These are phyloP conservation scores for Eleginops maclovinus DNA, from an alignment of 2,113 vertebrate genomes.

Conservation along the genomic window DNA sequence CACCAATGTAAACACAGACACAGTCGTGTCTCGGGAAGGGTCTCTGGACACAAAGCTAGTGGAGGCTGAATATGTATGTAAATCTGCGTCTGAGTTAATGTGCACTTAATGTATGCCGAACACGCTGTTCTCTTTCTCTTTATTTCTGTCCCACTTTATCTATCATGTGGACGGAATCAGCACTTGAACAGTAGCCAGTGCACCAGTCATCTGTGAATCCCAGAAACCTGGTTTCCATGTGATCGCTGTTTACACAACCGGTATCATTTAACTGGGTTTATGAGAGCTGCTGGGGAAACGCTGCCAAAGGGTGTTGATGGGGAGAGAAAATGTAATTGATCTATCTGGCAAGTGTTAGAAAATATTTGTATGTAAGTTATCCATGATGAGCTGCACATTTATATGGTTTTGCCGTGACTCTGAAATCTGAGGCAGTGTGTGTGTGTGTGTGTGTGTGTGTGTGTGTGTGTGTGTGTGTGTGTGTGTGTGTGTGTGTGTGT, in stretches of 20 bases:
- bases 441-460: background rate
- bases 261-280: constrained; percentile 23
- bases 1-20: constrained; percentile 62
- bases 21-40: constrained; percentile 16
- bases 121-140: constrained; percentile 51
- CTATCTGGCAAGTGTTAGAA: background rate
- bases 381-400: background rate
- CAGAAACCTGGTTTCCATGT: constrained; percentile 45
- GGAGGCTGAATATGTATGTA: constrained; percentile 20
- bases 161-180: constrained; percentile 65
- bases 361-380: background rate
- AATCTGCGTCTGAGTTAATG: constrained; percentile 24
- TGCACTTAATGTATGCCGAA: constrained; percentile 53
- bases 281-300: background rate
- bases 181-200: constrained; percentile 58
- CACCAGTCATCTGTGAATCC: constrained; percentile 53
- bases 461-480: too few relatives aligned
- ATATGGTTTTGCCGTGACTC: background rate
- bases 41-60: constrained; percentile 24
- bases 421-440: constrained; percentile 22
- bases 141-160: constrained; percentile 57
- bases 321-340: constrained; percentile 9
- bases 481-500: too few relatives aligned
- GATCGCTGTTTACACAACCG: constrained; percentile 55
- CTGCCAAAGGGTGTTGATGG: background rate